Conservation (phyloP, 2,888 invertebrate species). For the Entomobrya multifasciata region DNA sequence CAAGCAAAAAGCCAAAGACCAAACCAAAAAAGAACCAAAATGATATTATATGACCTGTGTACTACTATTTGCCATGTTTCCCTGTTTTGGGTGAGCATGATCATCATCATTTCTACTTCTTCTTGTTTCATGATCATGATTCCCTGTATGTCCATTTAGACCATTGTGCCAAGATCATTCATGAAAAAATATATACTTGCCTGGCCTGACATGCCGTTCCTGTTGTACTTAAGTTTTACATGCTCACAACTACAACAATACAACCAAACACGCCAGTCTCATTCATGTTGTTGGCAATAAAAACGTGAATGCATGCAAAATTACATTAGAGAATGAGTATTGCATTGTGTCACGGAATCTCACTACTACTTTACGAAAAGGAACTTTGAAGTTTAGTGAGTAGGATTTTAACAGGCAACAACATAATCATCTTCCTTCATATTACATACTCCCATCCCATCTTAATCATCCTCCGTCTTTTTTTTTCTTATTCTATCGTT, state of each 20-base stretch:
- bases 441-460: no score
- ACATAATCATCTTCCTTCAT: no score
- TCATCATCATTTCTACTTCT: not conserved
- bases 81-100: constrained; percentile 17
- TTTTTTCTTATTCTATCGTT: constrained; percentile 7
- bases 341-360: constrained; percentile 22
- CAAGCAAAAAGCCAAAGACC: no score
- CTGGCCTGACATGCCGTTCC: not conserved
- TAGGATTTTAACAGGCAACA: not conserved
- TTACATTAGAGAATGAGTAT: not conserved
- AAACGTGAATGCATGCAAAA: constrained; percentile 20
- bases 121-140: not conserved
- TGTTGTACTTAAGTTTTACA: no score
- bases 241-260: no score
- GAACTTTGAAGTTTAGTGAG: no score
- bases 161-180: constrained; percentile 49
- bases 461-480: not conserved
- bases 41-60: constrained; percentile 18
- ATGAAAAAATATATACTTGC: constrained; percentile 28
- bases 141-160: constrained; percentile 5
- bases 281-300: constrained; percentile 22
- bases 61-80: no score
- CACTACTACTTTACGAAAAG: no score
- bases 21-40: not conserved
- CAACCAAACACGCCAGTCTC: not conserved